phyloP scores from a whole-genome alignment of 2,113 vertebrate species.

The Campylomormyrus tamandua region DNA sequence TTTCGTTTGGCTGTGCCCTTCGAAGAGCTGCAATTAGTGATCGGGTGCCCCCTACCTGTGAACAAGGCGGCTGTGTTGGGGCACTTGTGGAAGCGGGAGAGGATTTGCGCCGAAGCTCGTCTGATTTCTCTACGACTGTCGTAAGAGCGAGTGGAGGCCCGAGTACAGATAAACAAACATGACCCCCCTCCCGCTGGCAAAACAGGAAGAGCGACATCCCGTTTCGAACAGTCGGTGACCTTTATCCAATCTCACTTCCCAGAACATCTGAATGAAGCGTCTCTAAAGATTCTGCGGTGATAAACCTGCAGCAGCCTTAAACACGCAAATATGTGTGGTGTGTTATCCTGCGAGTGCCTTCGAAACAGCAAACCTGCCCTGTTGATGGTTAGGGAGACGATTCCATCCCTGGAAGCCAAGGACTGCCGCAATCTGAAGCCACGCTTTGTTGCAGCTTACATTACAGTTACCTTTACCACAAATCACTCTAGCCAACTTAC shows the following conservation, averaged over 20 bases:
- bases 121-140: neutral
- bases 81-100: neutral
- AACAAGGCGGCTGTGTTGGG: neutral
- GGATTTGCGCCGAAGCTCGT: neutral
- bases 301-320: conserved; percentile 5
- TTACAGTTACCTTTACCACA: neutral
- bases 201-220: neutral
- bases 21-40: neutral
- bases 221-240: neutral
- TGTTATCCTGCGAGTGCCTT: neutral
- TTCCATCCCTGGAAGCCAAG: neutral
- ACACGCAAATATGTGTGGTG: neutral
- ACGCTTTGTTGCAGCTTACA: neutral
- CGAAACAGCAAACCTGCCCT: neutral
- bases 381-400: neutral
- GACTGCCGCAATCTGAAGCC: neutral
- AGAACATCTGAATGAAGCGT: conserved; percentile 11
- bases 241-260: neutral
- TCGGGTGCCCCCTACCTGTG: conserved; percentile 12
- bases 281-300: neutral
- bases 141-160: neutral
- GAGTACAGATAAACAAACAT: neutral
- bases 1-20: conserved; percentile 15
- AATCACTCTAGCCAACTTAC: neutral
- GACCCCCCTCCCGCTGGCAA: neutral